Evolutionary conservation across 2,113 vertebrate genomes (phyloP).

Genomic region (Smithornis capensis): DNA sequence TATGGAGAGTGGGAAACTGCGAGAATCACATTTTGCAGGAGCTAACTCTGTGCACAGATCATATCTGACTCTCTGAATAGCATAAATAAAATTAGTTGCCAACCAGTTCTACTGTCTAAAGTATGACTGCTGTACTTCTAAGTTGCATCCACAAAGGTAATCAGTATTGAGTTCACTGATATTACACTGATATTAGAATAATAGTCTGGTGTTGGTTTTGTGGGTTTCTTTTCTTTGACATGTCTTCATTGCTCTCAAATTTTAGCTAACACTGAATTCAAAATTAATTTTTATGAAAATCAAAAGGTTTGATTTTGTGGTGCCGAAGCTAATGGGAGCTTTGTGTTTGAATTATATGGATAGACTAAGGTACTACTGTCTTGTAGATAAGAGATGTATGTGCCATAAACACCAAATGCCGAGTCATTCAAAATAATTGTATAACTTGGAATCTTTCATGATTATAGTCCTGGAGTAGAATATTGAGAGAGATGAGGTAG

Average conservation of each 20-base stretch:
- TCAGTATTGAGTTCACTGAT: background rate
- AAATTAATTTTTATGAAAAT: background rate
- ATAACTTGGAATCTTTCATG: background rate
- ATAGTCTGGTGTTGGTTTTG: background rate
- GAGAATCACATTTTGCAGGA: background rate
- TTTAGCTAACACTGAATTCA: background rate
- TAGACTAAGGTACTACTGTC: background rate
- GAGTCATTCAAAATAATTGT: background rate
- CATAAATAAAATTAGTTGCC: background rate
- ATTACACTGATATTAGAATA: background rate
- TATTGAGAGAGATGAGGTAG: background rate
- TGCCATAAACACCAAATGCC: background rate
- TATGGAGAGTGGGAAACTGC: background rate
- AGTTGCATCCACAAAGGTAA: background rate
- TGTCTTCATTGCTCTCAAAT: background rate
- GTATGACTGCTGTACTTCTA: background rate
- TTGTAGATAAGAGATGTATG: background rate
- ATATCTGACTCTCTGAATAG: background rate
- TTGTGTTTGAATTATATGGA: background rate
- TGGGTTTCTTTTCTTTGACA: background rate
- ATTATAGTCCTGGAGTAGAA: background rate
- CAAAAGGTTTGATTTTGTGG: background rate
- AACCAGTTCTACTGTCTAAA: background rate
- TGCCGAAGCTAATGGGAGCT: background rate
- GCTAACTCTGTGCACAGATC: background rate